Evolutionary conservation across 1,140 invertebrate genomes (phyloP), one percentile per base, ranked within the genome.

Genomic region (Whitmania pigra): DNA sequence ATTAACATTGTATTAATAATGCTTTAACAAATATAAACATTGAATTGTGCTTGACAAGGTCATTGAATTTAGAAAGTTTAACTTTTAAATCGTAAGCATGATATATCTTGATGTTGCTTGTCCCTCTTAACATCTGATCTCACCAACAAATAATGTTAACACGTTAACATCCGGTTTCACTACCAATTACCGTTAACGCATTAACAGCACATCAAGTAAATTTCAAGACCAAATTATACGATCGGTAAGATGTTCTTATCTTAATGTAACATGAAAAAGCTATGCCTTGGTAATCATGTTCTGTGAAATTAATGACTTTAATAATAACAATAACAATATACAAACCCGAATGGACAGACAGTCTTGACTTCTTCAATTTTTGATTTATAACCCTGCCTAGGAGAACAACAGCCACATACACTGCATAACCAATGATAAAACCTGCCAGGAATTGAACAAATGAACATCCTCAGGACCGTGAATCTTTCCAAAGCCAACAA

Each of bases 371-470:
- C 76, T 76, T 68, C 25, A 63, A n/a, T 36, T n/a, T 67, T 72
- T 76, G 69, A 20, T 78, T 77, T n/a, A 84, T 68, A 49, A 77
- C 73, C 57, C 79, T 71, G 60, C 85, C 87, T 57, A 84, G 71
- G 27, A 89, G 78, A 9, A 88, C 87, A 20, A 83, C 81, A 0
- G 82, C 13, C 49, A 88, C 87, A 77, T 88, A 88, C 0, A 86
- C n/a, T 18, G 83, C 73, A 76, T 88, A 88, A 54, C 87, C 74
- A 22, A 81, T 49, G 27, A 88, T 82, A 75, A 87, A 86, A 25
- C 83, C 85, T 85, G 76, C 36, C 80, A 73, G 29, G 22, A 25
- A 63, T 63, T 17, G 11, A 63, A 25, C 57, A 63, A n/a, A 15
- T 15, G 29, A 63, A 63, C 18, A 25, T 57, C 25, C 25, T n/a